Evolutionary conservation across 2,113 vertebrate genomes (phyloP).

Genomic region (Gymnorhina tibicen): DNA sequence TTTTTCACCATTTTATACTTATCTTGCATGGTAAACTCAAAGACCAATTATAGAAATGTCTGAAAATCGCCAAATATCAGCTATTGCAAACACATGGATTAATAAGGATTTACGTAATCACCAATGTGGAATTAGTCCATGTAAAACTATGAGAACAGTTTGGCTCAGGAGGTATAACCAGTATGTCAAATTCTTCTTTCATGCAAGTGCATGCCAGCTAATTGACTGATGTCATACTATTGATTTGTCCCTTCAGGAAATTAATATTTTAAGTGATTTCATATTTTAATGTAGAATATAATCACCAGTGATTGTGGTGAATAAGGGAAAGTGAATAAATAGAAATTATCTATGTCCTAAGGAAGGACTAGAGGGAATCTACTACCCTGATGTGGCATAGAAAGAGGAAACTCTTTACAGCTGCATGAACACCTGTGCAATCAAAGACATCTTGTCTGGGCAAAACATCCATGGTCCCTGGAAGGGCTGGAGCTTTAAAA

Average conservation of each 20-base stretch:
- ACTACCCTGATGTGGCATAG: not conserved
- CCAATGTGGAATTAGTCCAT: not conserved
- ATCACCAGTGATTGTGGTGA: not conserved
- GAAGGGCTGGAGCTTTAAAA: not conserved
- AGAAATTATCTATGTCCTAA: not conserved
- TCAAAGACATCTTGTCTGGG: not conserved
- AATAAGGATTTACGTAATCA: not conserved
- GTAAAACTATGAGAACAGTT: not conserved
- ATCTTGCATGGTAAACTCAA: not conserved
- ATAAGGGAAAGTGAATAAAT: not conserved
- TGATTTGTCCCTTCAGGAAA: not conserved
- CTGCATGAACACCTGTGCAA: not conserved
- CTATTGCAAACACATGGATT: not conserved
- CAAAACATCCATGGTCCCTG: not conserved
- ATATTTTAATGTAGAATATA: not conserved
- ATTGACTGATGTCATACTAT: not conserved
- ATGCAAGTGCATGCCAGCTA: not conserved
- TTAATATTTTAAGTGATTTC: not conserved
- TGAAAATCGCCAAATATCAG: not conserved
- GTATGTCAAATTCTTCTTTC: not conserved
- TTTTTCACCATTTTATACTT: not conserved
- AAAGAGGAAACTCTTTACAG: not conserved
- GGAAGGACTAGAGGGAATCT: not conserved
- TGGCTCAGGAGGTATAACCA: not conserved
- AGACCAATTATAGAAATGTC: not conserved